These are phyloP conservation scores for Labeo catla DNA, from an alignment of 2,113 vertebrate genomes.

Conservation along the genomic window DNA sequence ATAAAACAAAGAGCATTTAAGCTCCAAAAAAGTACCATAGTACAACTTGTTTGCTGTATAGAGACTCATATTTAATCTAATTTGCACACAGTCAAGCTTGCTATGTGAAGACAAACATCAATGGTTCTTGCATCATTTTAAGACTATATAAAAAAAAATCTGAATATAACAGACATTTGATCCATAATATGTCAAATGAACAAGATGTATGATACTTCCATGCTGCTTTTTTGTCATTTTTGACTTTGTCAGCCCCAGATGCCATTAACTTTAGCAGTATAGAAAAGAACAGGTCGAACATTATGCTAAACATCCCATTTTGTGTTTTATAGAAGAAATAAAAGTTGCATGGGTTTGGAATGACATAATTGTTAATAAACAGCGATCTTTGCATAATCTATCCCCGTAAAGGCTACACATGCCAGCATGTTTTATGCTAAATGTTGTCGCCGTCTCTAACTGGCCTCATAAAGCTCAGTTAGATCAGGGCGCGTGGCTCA, in stretches of 20 bases:
- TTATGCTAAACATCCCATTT: neutral
- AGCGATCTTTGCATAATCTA: neutral
- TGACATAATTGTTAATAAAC: neutral
- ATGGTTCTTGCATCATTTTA: too few species aligned
- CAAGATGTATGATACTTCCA: neutral
- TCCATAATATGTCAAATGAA: neutral
- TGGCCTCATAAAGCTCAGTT: neutral
- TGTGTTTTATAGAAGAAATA: neutral
- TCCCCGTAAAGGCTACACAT: neutral
- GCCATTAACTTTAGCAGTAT: neutral
- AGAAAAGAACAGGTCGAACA: neutral
- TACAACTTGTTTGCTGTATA: neutral
- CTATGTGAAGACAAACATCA: neutral
- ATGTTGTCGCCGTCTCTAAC: neutral
- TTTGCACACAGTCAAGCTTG: neutral
- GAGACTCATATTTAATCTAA: neutral
- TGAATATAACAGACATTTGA: neutral
- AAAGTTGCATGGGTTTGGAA: neutral
- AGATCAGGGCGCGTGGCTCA: neutral
- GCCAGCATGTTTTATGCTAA: neutral
- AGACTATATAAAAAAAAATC: neutral
- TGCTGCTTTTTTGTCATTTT: neutral
- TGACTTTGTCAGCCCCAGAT: neutral
- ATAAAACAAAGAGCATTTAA: neutral
- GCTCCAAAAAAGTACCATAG: neutral